Base-by-base conservation (phyloP, 2,113 vertebrate genomes). In the Sakesphorus luctuosus region DNA sequence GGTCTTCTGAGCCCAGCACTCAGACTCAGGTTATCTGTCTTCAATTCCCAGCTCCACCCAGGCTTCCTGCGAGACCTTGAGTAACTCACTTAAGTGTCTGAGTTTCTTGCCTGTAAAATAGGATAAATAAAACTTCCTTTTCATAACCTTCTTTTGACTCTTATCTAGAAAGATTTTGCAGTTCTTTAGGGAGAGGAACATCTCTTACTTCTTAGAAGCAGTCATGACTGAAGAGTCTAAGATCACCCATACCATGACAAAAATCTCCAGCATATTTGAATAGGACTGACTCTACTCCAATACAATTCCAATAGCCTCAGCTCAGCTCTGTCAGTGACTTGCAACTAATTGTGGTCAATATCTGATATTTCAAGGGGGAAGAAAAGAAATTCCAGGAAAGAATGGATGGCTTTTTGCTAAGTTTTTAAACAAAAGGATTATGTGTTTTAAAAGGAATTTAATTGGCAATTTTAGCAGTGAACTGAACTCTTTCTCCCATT, bases 31-130 rank as follows among this genome's bases (percentile, higher is more conserved):
- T 94, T 95, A 96, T 95, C 94, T 93, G 33, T 0, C 1, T 78
- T 86, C 85, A 93, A 75, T 90, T 88, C 95, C 85, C 93, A 94
- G 44, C 82, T 88, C 67, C 79, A 88, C 75, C 53, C 75, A 88
- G 85, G 68, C 85, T 95, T 96, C 95, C 87, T 96, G 56, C 28
- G 92, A 94, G 88, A 93, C 74, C 33, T 68, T 35, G 29, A 86
- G 35, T 26, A 79, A 75, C 43, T 67, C 72, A 80, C 66, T 90
- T 77, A 67, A 80, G 65, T 49, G 79, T 67, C 85, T 86, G 71
- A 88, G 53, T 87, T 85, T 85, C 90, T 94, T 91, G 90, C n/a
- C 68, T 81, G 43, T 63, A 87, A 94, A 94, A 87, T 5, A 72
- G 90, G 49, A 82, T 83, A 76, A 94, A 88, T 73, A 96, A 83